Conservation (phyloP, 2,888 invertebrate genomes). For the Listrodromus nycthemerus region DNA sequence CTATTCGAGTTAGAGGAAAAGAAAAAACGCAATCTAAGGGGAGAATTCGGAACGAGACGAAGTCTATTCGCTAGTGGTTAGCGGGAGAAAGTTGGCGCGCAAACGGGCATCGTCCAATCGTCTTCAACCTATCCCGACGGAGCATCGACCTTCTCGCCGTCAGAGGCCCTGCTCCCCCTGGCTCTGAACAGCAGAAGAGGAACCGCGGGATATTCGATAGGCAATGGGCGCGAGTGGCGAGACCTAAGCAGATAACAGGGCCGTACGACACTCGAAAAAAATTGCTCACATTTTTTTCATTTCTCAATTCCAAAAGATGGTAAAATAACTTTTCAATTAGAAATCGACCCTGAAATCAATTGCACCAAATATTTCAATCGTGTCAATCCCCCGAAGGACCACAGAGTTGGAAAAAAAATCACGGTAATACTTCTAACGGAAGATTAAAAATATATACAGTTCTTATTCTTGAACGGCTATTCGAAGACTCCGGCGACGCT, state of each 20-base stretch:
- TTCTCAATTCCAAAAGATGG: background rate
- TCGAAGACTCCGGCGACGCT: background rate
- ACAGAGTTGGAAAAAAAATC: background rate
- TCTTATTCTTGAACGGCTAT: background rate
- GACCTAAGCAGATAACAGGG: slow-evolving; percentile 32
- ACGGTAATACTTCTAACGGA: background rate
- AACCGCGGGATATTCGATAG: slow-evolving; percentile 32
- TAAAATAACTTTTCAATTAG: background rate
- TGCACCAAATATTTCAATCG: background rate
- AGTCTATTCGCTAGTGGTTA: slow-evolving; percentile 19
- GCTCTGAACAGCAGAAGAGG: slow-evolving; percentile 6
- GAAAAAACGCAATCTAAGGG: background rate
- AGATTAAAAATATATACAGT: background rate
- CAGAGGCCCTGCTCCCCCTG: slow-evolving; percentile 14
- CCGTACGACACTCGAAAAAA: slow-evolving; percentile 18
- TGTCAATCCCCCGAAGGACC: background rate
- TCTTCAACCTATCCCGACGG: background rate
- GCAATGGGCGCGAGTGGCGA: slow-evolving; percentile 3
- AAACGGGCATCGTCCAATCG: slow-evolving; percentile 24
- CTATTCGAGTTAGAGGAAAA: slow-evolving; percentile 10
- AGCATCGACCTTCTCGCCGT: slow-evolving; percentile 39
- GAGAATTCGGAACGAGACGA: slow-evolving; percentile 10
- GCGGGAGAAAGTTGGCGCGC: slow-evolving; percentile 40
- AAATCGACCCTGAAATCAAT: background rate
- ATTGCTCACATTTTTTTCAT: background rate